These are phyloP conservation scores for Drosophila borborema DNA, from an alignment of 2,888 invertebrate species.

Conservation along the genomic window DNA sequence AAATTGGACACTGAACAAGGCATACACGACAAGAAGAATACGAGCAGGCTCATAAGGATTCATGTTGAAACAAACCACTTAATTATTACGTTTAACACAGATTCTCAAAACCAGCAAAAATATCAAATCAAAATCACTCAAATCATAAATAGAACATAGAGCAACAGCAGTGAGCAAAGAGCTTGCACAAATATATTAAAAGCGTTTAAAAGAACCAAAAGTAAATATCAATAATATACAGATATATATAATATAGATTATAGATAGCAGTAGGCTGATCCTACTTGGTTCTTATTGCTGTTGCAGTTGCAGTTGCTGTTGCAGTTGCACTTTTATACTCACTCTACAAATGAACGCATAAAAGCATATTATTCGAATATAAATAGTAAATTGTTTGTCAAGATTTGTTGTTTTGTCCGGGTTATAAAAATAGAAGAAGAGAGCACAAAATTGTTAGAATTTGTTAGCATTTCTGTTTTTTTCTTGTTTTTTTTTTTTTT, in stretches of 20 bases:
- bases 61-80: conserved; percentile 40
- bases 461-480: conserved; percentile 69
- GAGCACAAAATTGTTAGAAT: conserved; percentile 74
- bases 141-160: conserved; percentile 3
- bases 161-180: conserved; percentile 45
- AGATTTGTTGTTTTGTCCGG: conserved; percentile 38
- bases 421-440: conserved; percentile 60
- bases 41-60: conserved; percentile 58
- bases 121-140: conserved; percentile 4
- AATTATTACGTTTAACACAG: conserved; percentile 32
- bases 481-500: conserved; percentile 3
- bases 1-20: conserved; percentile 85
- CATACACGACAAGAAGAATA: conserved; percentile 46
- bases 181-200: conserved; percentile 39
- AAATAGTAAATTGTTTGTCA: conserved; percentile 73
- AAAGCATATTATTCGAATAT: conserved; percentile 51
- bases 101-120: conserved; percentile 2
- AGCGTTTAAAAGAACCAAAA: conserved; percentile 2
- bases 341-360: conserved; percentile 81
- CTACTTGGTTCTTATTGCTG: conserved; percentile 23
- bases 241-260: conserved; percentile 5
- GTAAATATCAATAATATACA: too few species aligned
- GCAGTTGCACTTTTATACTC: conserved; percentile 68
- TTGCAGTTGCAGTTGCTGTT: conserved; percentile 19
- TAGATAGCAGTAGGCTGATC: conserved; percentile 18